Evolutionary conservation across 2,113 vertebrate genomes (phyloP).

Genomic region (Panthera tigris): DNA sequence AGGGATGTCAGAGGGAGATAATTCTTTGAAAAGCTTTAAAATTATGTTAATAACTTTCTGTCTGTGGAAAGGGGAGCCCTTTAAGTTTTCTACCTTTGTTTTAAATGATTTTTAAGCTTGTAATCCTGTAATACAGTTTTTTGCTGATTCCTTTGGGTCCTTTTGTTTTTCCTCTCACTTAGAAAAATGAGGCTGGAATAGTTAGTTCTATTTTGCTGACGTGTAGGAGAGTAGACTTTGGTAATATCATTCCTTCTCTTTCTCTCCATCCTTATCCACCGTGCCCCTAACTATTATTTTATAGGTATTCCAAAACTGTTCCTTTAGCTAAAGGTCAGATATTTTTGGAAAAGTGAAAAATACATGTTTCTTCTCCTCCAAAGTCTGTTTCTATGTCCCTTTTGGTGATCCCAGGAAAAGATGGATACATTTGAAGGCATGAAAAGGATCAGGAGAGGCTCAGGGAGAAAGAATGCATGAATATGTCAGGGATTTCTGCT

Average conservation of each 20-base stretch:
- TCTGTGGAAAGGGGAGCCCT: background rate
- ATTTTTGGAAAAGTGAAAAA: conserved; percentile 22
- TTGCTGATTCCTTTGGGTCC: background rate
- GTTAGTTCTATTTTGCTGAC: background rate
- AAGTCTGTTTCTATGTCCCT: background rate
- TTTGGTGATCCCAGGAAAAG: background rate
- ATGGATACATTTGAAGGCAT: background rate
- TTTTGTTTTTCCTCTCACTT: background rate
- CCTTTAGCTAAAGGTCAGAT: background rate
- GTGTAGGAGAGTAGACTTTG: background rate
- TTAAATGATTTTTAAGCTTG: background rate
- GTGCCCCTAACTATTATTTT: background rate
- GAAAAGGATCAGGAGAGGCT: background rate
- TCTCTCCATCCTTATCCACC: background rate
- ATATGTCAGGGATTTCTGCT: background rate
- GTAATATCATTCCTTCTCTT: background rate
- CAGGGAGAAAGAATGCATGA: background rate
- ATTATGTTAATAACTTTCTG: background rate
- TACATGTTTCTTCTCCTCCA: background rate
- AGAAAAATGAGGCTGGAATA: background rate
- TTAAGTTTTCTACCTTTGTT: background rate
- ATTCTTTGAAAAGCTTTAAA: background rate
- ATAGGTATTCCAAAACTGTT: background rate
- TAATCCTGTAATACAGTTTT: background rate
- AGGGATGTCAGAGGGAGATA: background rate